phyloP scores from a whole-genome alignment of 2,797 vertebrate genomes.

The Oreochromis mossambicus region DNA sequence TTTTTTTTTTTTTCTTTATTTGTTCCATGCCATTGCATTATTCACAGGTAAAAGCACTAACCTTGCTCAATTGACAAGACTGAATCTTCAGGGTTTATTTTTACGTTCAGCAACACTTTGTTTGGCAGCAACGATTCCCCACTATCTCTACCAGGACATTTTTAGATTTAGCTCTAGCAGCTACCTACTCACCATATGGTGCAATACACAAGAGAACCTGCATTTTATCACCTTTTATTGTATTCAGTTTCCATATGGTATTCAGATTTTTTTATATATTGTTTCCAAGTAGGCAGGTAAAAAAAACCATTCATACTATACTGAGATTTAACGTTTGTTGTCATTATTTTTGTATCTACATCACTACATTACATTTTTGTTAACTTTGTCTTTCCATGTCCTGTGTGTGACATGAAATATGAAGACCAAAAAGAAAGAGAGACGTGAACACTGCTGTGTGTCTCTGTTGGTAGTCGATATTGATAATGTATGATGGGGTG shows the following conservation, averaged over 20 bases:
- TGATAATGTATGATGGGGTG: slow-evolving; percentile 44
- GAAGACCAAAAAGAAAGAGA: not conserved
- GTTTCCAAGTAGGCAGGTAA: not conserved
- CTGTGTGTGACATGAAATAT: not conserved
- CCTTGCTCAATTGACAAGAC: not conserved
- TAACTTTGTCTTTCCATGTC: not conserved
- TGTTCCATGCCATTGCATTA: not conserved
- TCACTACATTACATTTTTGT: not conserved
- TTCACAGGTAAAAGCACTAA: not conserved
- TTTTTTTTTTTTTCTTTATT: no score
- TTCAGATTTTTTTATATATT: not conserved
- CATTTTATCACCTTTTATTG: not conserved
- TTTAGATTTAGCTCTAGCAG: not conserved
- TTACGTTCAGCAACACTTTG: slow-evolving; percentile 2
- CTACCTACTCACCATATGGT: slow-evolving; percentile 9
- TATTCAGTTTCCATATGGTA: not conserved
- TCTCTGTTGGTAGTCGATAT: slow-evolving; percentile 18
- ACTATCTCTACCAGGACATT: not conserved
- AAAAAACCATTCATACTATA: not conserved
- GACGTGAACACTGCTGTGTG: not conserved
- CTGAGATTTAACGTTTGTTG: not conserved
- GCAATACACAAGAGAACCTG: not conserved
- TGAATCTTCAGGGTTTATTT: slow-evolving; percentile 13
- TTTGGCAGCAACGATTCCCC: not conserved
- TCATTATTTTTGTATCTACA: not conserved